Evolutionary conservation across 2,888 invertebrate genomes (phyloP).

Genomic region (Gasteruption jaculator): DNA sequence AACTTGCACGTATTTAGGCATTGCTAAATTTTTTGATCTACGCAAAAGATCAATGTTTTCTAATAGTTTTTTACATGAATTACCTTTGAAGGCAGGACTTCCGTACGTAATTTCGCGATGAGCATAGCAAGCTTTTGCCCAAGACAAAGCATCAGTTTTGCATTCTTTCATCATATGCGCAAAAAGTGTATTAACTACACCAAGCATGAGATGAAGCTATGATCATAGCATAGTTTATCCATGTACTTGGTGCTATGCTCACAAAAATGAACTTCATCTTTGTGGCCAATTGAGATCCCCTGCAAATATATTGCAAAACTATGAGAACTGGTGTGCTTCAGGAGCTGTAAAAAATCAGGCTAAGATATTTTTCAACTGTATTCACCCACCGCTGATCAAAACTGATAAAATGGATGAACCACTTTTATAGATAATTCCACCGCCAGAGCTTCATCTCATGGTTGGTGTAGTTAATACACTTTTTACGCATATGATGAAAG

Average conservation of each 20-base stretch:
- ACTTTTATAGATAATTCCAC: neutral
- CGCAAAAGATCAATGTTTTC: constrained; percentile 11
- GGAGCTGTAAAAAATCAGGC: too few relatives aligned
- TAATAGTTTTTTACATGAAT: constrained; percentile 9
- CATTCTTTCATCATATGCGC: constrained; percentile 2
- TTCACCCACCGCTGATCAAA: too few relatives aligned
- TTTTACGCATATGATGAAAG: constrained; percentile 1
- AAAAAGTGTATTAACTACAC: constrained; percentile 3
- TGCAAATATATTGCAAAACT: constrained; percentile 1
- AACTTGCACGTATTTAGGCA: constrained; percentile 9
- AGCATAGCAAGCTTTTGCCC: constrained; percentile 6
- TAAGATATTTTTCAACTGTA: too few relatives aligned
- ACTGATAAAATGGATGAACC: too few relatives aligned
- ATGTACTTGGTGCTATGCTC: constrained; percentile 1
- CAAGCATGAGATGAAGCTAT: too few relatives aligned
- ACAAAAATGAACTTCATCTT: neutral
- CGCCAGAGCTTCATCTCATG: too few relatives aligned
- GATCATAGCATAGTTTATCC: neutral
- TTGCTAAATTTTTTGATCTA: neutral
- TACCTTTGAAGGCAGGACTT: constrained; percentile 11
- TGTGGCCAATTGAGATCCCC: constrained; percentile 1
- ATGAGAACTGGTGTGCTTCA: too few relatives aligned
- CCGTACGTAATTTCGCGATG: constrained; percentile 8
- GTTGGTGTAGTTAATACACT: constrained; percentile 1
- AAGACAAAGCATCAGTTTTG: constrained; percentile 1